phyloP scores from a whole-genome alignment of 2,797 vertebrate species.

The Synaphobranchus kaupii region DNA sequence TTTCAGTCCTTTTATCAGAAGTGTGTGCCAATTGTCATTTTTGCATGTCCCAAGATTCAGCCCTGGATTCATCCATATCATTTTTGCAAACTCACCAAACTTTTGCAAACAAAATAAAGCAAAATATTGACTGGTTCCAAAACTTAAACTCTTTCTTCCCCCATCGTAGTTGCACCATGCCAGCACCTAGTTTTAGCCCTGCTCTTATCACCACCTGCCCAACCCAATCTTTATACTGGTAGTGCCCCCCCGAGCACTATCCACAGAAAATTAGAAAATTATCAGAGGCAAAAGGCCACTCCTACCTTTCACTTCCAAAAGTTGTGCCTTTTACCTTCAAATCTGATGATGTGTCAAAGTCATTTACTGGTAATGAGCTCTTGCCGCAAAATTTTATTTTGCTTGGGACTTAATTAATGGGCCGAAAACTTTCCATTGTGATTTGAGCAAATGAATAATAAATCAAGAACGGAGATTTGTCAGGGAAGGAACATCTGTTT shows the following conservation, averaged over 20 bases:
- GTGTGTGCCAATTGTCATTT: background rate
- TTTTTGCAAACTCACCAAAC: background rate
- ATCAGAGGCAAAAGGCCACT: slow-evolving; percentile 63
- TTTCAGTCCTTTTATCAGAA: background rate
- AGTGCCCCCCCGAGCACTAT: background rate
- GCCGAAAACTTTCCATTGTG: slow-evolving; percentile 92
- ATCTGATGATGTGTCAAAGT: slow-evolving; percentile 89
- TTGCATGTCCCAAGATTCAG: background rate
- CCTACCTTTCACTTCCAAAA: slow-evolving; percentile 82
- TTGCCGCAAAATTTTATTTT: slow-evolving; percentile 87
- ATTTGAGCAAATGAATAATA: slow-evolving; percentile 95
- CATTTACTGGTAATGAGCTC: slow-evolving; percentile 88
- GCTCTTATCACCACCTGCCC: background rate
- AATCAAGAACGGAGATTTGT: slow-evolving; percentile 94
- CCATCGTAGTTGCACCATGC: slow-evolving; percentile 31
- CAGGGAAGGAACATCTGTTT: slow-evolving; percentile 97
- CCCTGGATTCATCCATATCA: background rate
- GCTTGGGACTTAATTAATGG: slow-evolving; percentile 94
- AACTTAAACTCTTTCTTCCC: slow-evolving; percentile 22
- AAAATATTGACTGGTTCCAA: background rate
- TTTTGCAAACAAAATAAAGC: background rate
- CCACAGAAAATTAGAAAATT: slow-evolving; percentile 58
- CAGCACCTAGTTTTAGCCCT: background rate
- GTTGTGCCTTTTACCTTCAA: slow-evolving; percentile 87
- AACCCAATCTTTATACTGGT: background rate